A percentile compares a stretch with the other conserved stretches of the same genome.
phyloP scores from a whole-genome alignment of 2,797 vertebrate genomes.

The Pogoniulus pusillus region DNA sequence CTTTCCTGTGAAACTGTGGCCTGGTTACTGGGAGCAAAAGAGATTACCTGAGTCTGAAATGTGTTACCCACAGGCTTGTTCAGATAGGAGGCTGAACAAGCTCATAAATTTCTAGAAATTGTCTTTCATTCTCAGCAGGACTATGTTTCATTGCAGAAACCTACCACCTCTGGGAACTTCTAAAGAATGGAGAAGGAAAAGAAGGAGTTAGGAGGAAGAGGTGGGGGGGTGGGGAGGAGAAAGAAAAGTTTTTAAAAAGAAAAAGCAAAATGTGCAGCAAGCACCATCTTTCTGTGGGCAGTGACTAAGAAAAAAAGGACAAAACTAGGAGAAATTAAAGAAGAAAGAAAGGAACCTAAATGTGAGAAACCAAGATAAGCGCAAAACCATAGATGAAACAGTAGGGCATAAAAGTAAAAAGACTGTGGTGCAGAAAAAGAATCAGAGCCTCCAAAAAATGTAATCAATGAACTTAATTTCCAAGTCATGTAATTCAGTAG shows the following conservation, averaged over 20 bases:
- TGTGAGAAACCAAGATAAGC: neutral
- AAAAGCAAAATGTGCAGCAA: neutral
- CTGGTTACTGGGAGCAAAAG: neutral
- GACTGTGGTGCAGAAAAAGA: neutral
- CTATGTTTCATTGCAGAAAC: neutral
- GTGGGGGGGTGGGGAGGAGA: no score
- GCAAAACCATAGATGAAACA: neutral
- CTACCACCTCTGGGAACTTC: neutral
- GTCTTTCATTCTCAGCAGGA: neutral
- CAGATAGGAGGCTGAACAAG: neutral
- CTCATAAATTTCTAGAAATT: neutral
- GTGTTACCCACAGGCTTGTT: neutral
- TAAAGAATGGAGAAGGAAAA: neutral
- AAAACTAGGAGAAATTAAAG: neutral
- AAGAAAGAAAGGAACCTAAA: neutral
- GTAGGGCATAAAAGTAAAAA: neutral
- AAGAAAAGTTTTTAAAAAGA: neutral
- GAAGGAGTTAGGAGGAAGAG: neutral
- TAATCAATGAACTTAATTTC: neutral
- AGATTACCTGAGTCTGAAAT: neutral
- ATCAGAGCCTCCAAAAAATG: neutral
- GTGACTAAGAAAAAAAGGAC: neutral
- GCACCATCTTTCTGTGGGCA: neutral
- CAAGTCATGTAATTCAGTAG: neutral
- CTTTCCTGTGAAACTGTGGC: neutral